Base-by-base conservation (phyloP, 2,797 vertebrate genomes). In the Malacoctenus gilli region DNA sequence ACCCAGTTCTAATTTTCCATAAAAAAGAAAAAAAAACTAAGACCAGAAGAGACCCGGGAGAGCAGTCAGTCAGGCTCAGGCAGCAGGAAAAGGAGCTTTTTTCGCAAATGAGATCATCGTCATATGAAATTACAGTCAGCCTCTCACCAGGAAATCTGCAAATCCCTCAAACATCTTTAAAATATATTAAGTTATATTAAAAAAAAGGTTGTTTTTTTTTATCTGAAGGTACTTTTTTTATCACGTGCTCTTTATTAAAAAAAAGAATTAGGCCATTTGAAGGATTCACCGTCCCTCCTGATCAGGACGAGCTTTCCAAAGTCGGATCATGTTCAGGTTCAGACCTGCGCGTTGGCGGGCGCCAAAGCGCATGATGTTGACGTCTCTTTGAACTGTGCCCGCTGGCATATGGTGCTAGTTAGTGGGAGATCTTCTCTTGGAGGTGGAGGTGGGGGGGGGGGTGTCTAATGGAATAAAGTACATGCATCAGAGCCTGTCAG, bases 21-120 rank as follows among this genome's bases (percentile, higher is more conserved):
- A n/a, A n/a, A n/a, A n/a, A n/a, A n/a, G n/a, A n/a, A n/a, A n/a
- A n/a, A n/a, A n/a, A n/a, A n/a, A 19, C 48, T 2, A 75, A 67
- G 11, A 53, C 16, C 20, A 34, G 37, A 61, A 23, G 39, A 62
- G 8, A 31, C 8, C 4, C n/a, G 11, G 39, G 40, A 28, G 16
- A 49, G 42, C 42, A 37, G 18, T 70, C 49, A 7, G 10, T 59
- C 47, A 28, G 25, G 48, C n/a, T n/a, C n/a, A n/a, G n/a, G n/a
- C n/a, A n/a, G n/a, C 43, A 38, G 22, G 28, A 13, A 20, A 62
- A 4, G 7, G 38, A 12, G 32, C 63, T 36, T 31, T 60, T 13
- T 63, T 47, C 52, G 62, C 36, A 63, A 72, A 72, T 76, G 46
- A 84, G 41, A 14, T 82, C 66, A 77, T 74, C 54, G 55, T 75